A percentile compares a stretch with the other conserved stretches of the same genome.
These are phyloP conservation scores for Perca schrenkii DNA, from an alignment of 2,113 vertebrate species.

Conservation along the genomic window DNA sequence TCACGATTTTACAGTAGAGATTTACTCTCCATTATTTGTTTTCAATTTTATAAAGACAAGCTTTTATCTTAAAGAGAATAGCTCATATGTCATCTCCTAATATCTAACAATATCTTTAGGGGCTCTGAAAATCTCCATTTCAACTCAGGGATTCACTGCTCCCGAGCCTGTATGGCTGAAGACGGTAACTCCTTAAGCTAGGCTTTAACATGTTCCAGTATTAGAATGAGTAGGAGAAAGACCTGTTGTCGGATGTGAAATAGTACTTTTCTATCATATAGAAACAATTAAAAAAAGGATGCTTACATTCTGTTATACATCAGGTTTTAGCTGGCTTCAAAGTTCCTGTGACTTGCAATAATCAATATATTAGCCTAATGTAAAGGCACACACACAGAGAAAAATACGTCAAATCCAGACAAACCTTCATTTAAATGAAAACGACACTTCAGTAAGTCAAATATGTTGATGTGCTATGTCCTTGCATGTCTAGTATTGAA, in stretches of 20 bases:
- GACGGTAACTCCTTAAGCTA: conserved; percentile 10
- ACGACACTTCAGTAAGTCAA: neutral
- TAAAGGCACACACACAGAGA: neutral
- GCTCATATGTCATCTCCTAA: conserved; percentile 14
- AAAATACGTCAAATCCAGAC: neutral
- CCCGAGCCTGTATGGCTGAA: neutral
- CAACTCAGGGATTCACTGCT: conserved; percentile 9
- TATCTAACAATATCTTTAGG: conserved; percentile 7
- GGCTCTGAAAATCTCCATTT: conserved; percentile 27
- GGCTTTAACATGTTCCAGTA: conserved; percentile 3
- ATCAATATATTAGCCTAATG: neutral
- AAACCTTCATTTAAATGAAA: neutral
- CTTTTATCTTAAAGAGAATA: neutral
- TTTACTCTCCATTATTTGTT: conserved; percentile 22
- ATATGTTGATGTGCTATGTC: neutral
- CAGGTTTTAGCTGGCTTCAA: neutral
- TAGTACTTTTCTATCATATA: neutral
- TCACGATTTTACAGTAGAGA: conserved; percentile 31
- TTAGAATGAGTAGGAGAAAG: neutral
- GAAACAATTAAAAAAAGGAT: neutral
- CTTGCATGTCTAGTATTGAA: neutral
- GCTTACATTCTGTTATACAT: neutral
- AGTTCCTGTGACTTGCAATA: neutral
- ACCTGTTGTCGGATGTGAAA: neutral
- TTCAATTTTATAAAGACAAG: conserved; percentile 12